Evolutionary conservation across 2,888 invertebrate species (phyloP).

Genomic region (Minunthozetes semirufus): DNA sequence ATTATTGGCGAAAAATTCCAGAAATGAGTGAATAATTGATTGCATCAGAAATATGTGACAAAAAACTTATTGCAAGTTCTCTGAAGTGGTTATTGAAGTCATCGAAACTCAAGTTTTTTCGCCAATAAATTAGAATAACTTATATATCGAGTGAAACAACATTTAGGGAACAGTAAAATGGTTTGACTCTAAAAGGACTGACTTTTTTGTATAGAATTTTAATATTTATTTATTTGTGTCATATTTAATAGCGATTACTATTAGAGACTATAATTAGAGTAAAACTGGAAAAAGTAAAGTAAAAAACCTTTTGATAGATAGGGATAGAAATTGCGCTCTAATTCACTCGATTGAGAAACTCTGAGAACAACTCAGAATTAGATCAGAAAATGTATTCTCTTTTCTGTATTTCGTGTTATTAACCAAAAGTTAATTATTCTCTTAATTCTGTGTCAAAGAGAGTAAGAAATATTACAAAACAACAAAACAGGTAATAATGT

Average conservation of each 20-base stretch:
- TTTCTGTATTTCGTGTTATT: background rate
- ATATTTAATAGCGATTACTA: conserved; percentile 29
- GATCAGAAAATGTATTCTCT: conserved; percentile 10
- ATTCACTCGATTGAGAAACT: conserved; percentile 29
- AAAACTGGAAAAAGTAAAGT: conserved; percentile 17
- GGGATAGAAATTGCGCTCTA: conserved; percentile 13
- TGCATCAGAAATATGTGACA: background rate
- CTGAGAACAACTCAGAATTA: conserved; percentile 12
- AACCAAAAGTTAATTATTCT: background rate
- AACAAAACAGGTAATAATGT: background rate
- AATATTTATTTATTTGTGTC: conserved; percentile 28
- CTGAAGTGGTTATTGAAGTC: background rate
- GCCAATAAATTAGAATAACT: background rate
- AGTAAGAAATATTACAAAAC: too few relatives aligned
- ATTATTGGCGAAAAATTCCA: too few relatives aligned
- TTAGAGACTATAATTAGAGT: conserved; percentile 31
- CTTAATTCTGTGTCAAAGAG: background rate
- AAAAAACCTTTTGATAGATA: conserved; percentile 6
- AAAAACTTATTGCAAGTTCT: background rate
- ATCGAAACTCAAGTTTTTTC: background rate
- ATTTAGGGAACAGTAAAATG: background rate
- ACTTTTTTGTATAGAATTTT: background rate
- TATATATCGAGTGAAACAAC: background rate
- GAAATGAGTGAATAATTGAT: background rate
- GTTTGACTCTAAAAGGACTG: background rate